Base-by-base conservation (phyloP, 1,140 invertebrate genomes). In the Catajapyx aquilonaris region DNA sequence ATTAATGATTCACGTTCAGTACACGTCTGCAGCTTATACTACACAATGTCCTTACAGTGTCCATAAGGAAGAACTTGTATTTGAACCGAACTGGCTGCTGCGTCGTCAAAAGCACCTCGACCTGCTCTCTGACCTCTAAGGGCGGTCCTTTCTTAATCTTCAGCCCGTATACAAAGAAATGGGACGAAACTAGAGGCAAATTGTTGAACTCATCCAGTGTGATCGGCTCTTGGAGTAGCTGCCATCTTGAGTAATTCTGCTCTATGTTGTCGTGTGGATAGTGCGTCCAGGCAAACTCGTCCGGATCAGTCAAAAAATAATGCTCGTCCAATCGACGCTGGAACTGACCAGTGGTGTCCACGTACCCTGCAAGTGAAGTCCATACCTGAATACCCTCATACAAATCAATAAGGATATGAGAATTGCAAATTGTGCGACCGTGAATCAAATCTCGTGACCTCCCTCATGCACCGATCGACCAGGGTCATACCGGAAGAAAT, bases 231-330 rank as follows among this genome's bases (percentile, higher is more conserved):
- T 60, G 55, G 37, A 66, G 47, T 15, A 68, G 54, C 53, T 67
- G 65, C 65, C 65, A 67, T 44, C 56, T 53, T 38, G 42, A 39
- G 40, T 57, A 57, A 38, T 54, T 39, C 5, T 36, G 38, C 38
- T 56, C 53, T 9, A 46, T 33, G 32, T 53, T 44, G 41, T 62
- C 53, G 44, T 63, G 61, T 0, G 65, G 65, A 42, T 56, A 65
- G 46, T 68, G 65, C 13, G 65, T 61, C 48, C 57, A 63, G 35
- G 65, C 64, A 40, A 67, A 50, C 22, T 61, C 54, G 39, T 64
- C 59, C 2, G 64, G 64, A 45, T 68, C 64, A 2, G 65, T 64
- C 16, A 66, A 52, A 47, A 68, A 68, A 45, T 47, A 59, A 35
- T 57, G 52, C 28, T 59, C 55, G 23, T 53, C 48, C 1, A 56